Evolutionary conservation across 2,797 vertebrate genomes (phyloP).

Genomic region (Meriones psammophilus): DNA sequence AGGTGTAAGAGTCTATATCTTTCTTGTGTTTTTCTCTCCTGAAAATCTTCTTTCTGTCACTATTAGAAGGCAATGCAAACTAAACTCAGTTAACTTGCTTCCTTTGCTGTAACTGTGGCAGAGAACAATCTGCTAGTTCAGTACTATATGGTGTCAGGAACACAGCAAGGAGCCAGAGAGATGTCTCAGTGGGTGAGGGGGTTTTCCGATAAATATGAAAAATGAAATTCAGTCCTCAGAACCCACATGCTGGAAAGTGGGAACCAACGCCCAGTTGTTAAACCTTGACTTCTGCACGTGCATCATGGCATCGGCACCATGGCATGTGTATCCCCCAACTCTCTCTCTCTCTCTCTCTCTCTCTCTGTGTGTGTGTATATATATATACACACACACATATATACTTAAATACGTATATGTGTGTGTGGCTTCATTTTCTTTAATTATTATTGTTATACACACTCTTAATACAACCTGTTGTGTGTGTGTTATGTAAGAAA

Average conservation of each 20-base stretch:
- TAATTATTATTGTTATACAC: no score
- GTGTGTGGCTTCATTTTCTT: no score
- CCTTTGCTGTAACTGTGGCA: slow-evolving; percentile 43
- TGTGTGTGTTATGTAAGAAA: no score
- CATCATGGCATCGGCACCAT: neutral
- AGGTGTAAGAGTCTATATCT: neutral
- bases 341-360: no score
- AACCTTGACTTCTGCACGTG: neutral
- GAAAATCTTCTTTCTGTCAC: slow-evolving; percentile 16
- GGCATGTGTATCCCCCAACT: neutral
- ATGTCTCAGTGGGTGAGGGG: neutral
- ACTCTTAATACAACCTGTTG: no score
- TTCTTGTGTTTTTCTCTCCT: neutral
- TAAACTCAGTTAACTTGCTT: slow-evolving; percentile 39
- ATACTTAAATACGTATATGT: no score
- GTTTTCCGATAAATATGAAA: neutral
- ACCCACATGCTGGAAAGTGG: neutral
- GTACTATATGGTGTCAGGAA: rapidly evolving
- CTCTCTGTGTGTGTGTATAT: rapidly evolving
- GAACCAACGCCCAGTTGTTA: neutral
- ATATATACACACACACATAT: neutral
- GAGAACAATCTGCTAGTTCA: slow-evolving; percentile 57
- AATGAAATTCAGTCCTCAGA: neutral
- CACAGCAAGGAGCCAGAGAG: neutral
- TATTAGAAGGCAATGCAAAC: slow-evolving; percentile 49